Evolutionary conservation across 2,797 vertebrate genomes (phyloP).

Genomic region (Rhinoraja longicauda): DNA sequence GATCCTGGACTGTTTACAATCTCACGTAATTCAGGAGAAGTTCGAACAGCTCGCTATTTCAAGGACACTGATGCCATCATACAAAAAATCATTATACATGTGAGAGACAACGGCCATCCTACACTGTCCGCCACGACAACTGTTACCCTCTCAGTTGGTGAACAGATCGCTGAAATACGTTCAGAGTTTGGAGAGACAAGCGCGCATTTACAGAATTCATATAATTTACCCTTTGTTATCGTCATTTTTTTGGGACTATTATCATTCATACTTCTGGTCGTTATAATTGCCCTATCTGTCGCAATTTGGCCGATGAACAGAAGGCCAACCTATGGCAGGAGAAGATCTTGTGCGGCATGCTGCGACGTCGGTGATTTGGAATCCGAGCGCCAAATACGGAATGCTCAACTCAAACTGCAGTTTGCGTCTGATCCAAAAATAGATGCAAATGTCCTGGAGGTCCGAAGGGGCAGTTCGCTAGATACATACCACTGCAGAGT

Average conservation of each 20-base stretch:
- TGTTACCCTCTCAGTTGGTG: slow-evolving; percentile 55
- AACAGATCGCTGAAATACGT: slow-evolving; percentile 58
- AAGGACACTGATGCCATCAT: slow-evolving; percentile 54
- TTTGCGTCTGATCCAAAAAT: neutral
- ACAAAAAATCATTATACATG: slow-evolving; percentile 53
- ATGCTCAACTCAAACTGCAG: neutral
- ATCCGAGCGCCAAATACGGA: neutral
- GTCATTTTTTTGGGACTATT: slow-evolving; percentile 58
- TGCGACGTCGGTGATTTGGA: neutral
- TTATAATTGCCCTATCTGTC: slow-evolving; percentile 43
- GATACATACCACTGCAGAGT: neutral
- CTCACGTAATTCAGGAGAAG: slow-evolving; percentile 48
- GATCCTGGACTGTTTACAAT: slow-evolving; percentile 46
- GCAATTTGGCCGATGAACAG: neutral
- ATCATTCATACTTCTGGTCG: slow-evolving; percentile 52
- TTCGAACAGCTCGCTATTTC: slow-evolving; percentile 51
- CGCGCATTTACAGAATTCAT: slow-evolving; percentile 47
- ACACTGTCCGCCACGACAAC: slow-evolving; percentile 61
- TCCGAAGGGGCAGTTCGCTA: neutral
- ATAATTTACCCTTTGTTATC: slow-evolving; percentile 55
- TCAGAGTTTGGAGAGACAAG: slow-evolving; percentile 52
- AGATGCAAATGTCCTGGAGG: neutral
- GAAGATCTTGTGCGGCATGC: no score
- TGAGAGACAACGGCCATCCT: slow-evolving; percentile 67
- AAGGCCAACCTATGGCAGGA: neutral